Conservation (phyloP, 1,140 invertebrate species). For the Psix sp. region DNA sequence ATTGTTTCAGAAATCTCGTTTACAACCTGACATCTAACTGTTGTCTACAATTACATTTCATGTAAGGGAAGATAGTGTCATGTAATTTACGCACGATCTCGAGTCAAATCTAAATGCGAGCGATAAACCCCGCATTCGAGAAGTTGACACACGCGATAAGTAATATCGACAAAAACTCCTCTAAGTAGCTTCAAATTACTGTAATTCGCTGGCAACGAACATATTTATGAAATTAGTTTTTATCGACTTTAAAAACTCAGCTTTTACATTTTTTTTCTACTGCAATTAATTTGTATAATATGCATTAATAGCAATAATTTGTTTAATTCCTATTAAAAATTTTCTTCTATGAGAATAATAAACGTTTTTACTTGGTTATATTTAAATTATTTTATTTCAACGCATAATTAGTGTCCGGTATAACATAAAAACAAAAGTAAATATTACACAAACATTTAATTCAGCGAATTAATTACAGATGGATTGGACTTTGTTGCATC, state of each 20-base stretch:
- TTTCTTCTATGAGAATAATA: too few species aligned
- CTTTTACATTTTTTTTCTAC: too few species aligned
- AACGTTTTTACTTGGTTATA: too few species aligned
- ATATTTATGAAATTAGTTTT: too few species aligned
- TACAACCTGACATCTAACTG: slow-evolving; percentile 25
- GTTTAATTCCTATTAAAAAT: too few species aligned
- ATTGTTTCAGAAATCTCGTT: slow-evolving; percentile 38
- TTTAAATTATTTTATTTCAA: too few species aligned
- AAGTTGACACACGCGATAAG: slow-evolving; percentile 52
- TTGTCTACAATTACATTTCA: slow-evolving; percentile 50
- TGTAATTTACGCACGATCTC: slow-evolving; percentile 45
- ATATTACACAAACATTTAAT: too few species aligned
- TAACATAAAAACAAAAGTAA: too few species aligned
- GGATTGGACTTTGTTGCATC: slow-evolving; percentile 68
- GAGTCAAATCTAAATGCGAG: slow-evolving; percentile 39
- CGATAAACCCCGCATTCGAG: slow-evolving; percentile 49
- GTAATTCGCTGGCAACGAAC: slow-evolving; percentile 30
- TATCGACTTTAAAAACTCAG: too few species aligned
- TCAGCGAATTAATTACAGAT: slow-evolving; percentile 68
- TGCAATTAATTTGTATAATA: too few species aligned
- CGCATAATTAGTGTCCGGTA: too few species aligned
- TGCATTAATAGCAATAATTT: too few species aligned
- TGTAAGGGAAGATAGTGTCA: slow-evolving; percentile 44
- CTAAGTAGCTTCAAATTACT: slow-evolving; percentile 33
- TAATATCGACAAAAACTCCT: slow-evolving; percentile 42